Conservation (phyloP, 2,113 vertebrate genomes). For the Odontesthes bonariensis region DNA sequence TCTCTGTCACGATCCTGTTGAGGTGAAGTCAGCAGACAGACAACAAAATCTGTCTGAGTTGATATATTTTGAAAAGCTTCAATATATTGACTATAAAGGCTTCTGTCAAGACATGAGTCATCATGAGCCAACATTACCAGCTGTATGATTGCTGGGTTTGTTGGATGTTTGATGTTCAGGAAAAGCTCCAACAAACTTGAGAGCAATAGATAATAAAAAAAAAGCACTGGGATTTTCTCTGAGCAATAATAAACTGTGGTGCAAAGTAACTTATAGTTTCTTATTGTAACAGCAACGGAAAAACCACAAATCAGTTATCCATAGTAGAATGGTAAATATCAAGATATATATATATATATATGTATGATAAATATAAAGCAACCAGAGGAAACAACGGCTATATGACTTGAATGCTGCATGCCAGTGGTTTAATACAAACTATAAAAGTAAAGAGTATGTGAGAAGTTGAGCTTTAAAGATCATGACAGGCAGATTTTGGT, state of each 20-base stretch:
- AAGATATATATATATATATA: no score
- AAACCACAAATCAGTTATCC: no score
- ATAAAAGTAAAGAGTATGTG: no score
- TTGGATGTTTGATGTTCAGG: slow-evolving; percentile 32
- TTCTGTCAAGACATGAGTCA: slow-evolving; percentile 72
- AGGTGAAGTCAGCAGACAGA: slow-evolving; percentile 39
- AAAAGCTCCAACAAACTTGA: slow-evolving; percentile 35
- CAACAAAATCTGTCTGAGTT: slow-evolving; percentile 58
- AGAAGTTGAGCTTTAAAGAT: no score
- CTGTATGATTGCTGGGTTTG: slow-evolving; percentile 53
- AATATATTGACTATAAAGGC: slow-evolving; percentile 56
- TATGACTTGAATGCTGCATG: no score
- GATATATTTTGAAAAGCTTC: slow-evolving; percentile 55
- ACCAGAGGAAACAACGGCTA: no score
- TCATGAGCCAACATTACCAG: slow-evolving; percentile 59
- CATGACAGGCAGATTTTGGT: no score
- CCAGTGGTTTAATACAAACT: no score
- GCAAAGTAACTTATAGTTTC: no score
- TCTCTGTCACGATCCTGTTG: slow-evolving; percentile 13
- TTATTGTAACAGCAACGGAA: no score
- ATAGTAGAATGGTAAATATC: no score
- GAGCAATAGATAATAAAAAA: background rate
- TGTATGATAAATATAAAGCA: no score
- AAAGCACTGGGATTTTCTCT: background rate
- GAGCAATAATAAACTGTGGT: background rate